These are phyloP conservation scores for rat (Rattus norvegicus) DNA, from an alignment of 2,113 vertebrate genomes.

Conservation along the genomic window GRCr8 NC_086021.1:123443501-123444000, in stretches of 20 bases:
- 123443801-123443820: background rate
- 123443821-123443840: background rate
- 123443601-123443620: background rate
- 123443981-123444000: background rate
- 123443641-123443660: background rate
- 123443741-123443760: background rate
- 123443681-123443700: background rate
- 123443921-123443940: background rate
- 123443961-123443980: background rate
- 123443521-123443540: background rate
- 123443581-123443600: constrained; percentile 32
- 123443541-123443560: background rate
- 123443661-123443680: background rate
- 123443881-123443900: background rate
- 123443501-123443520: background rate
- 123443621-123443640: background rate
- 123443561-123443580: background rate
- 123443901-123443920: background rate
- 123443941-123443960: background rate
- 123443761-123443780: background rate
- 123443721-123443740: background rate
- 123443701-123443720: background rate
- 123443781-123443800: background rate
- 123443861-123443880: background rate
- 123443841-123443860: background rate